Evolutionary conservation across 2,888 invertebrate species (phyloP), one percentile per base, ranked within the genome.

Genomic region (Cacoxenus indagator): DNA sequence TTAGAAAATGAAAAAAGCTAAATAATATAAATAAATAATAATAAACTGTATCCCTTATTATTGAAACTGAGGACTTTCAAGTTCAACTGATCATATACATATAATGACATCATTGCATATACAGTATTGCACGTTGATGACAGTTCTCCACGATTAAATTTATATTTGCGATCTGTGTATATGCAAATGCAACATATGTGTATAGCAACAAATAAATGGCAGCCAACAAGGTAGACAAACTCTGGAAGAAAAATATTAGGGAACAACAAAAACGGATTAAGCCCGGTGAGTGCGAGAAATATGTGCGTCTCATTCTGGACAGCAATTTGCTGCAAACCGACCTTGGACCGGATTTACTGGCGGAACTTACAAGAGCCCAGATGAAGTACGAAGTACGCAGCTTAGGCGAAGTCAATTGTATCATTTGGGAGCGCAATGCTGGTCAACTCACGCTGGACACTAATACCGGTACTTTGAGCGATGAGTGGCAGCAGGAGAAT

Each of bases 251-350:
- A 67, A 72, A 77, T 0, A 67, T 87, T 0, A 78, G 76, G 37
- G 88, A 88, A 24, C 84, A 86, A 31, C 87, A 86, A 29, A 85
- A 84, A 37, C 84, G 87, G 0, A 84, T 87, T 0, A 85, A 82
- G 22, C 88, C 88, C 0, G 82, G 82, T 0, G 86, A 87, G 72
- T 88, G 88, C 46, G 73, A 82, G 26, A 88, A 87, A 78, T 86
- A 85, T 67, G 74, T 87, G 9, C 82, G 85, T 0, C 19, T 84
- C 8, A 76, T 87, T 3, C 51, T 87, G 6, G 88, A 87, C 54
- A 68, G 72, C 1, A 75, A 75, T 1, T 69, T 86, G 8, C 22
- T 83, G 14, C 59, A 68, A 1, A 59, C 70, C 0, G 2, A 72
- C 0, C 64, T 78, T 51, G 86, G 85, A 0, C 75, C 75, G 17